Evolutionary conservation across 2,797 vertebrate genomes (phyloP).

Genomic region (Lepilemur ruficaudatus): DNA sequence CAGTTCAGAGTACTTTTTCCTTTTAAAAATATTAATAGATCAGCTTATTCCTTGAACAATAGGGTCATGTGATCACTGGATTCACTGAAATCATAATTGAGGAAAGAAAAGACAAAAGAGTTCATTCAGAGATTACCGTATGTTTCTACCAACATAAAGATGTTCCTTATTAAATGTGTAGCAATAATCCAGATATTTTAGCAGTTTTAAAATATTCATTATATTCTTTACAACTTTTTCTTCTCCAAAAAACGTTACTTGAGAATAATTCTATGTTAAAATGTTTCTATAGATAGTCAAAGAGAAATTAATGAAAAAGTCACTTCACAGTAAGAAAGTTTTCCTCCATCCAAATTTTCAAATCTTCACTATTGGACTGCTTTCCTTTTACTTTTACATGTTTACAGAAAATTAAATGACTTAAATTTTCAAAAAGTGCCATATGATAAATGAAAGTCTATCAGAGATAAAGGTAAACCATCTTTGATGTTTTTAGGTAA

Average conservation of each 20-base stretch:
- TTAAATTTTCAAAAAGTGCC: neutral
- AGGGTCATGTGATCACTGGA: neutral
- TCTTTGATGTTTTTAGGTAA: neutral
- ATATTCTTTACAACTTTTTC: neutral
- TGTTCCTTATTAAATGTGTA: neutral
- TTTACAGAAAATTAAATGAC: neutral
- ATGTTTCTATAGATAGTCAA: neutral
- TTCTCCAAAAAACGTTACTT: neutral
- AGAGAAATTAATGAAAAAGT: neutral
- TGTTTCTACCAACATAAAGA: neutral
- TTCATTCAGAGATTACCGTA: neutral
- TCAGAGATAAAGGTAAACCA: neutral
- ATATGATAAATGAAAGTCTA: neutral
- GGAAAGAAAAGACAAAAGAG: constrained; percentile 23
- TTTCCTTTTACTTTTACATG: neutral
- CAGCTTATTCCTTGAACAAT: neutral
- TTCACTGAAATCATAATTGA: neutral
- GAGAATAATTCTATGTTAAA: neutral
- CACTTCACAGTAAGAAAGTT: neutral
- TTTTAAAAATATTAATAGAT: constrained; percentile 14
- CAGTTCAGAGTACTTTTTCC: neutral
- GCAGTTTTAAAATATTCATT: neutral
- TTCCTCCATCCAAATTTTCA: neutral
- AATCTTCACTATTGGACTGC: neutral
- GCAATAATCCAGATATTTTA: neutral